These are phyloP conservation scores for Dascillus cervinus DNA, from an alignment of 2,888 invertebrate genomes.

Conservation along the genomic window DNA sequence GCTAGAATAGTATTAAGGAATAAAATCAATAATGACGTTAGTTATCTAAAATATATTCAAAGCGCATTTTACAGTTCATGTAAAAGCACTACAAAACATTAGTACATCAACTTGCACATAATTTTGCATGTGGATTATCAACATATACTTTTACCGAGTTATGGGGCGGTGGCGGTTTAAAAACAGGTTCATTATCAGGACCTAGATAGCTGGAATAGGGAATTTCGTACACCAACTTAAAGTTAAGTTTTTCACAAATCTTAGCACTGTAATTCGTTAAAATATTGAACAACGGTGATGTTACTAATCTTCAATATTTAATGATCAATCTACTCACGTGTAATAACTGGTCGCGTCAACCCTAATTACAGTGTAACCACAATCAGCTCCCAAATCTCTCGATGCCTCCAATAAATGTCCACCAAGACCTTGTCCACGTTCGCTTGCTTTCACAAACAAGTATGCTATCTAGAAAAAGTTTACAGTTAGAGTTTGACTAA, in stretches of 20 bases:
- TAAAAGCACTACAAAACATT: no score
- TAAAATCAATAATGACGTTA: no score
- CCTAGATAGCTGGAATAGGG: conserved; percentile 47
- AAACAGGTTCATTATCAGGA: conserved; percentile 37
- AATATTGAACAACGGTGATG: no score
- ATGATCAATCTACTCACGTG: no score
- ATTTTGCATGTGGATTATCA: conserved; percentile 27
- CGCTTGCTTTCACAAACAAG: conserved; percentile 38
- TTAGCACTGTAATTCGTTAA: conserved; percentile 43
- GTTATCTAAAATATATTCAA: no score
- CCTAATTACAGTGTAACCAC: conserved; percentile 44
- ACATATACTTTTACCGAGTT: conserved; percentile 42
- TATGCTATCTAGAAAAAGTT: conserved; percentile 43
- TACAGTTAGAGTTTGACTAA: no score
- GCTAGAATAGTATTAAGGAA: no score
- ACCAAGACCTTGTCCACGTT: conserved; percentile 45
- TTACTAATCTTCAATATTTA: no score
- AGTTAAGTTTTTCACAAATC: conserved; percentile 45
- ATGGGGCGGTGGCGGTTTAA: conserved; percentile 48
- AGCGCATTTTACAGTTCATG: no score
- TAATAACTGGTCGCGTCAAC: conserved; percentile 27
- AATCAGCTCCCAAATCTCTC: conserved; percentile 41
- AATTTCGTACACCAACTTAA: conserved; percentile 46
- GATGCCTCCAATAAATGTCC: conserved; percentile 37
- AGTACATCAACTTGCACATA: no score